Evolutionary conservation across 2,888 invertebrate genomes (phyloP).

Genomic region (Achlya flavicornis): DNA sequence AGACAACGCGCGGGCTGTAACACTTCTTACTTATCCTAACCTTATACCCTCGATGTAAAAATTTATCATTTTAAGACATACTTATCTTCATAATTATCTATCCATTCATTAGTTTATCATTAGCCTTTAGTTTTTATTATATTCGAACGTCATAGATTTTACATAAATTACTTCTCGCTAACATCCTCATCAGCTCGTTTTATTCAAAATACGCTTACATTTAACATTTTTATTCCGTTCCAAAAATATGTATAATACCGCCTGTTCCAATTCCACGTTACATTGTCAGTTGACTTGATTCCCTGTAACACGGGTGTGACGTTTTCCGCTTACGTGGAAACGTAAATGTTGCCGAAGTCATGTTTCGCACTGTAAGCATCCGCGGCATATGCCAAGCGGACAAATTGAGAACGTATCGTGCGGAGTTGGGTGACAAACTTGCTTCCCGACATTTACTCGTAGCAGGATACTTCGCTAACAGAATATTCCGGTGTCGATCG

Average conservation of each 20-base stretch:
- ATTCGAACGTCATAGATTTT: too few species aligned
- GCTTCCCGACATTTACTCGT: conserved; percentile 4
- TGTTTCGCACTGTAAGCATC: conserved; percentile 46
- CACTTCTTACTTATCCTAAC: not conserved
- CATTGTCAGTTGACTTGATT: conserved; percentile 63
- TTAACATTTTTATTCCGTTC: not conserved
- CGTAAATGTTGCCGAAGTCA: conserved; percentile 63
- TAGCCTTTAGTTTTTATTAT: too few species aligned
- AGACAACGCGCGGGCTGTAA: conserved; percentile 8
- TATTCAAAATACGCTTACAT: not conserved
- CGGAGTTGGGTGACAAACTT: conserved; percentile 45
- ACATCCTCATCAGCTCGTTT: not conserved
- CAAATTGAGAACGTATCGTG: conserved; percentile 8
- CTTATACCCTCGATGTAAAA: not conserved
- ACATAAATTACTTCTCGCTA: too few species aligned
- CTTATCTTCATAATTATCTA: not conserved
- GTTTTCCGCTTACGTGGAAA: conserved; percentile 53
- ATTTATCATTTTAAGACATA: not conserved
- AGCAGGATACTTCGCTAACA: conserved; percentile 2
- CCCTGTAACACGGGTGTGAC: conserved; percentile 57
- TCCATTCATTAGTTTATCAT: not conserved
- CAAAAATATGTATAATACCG: conserved; percentile 4
- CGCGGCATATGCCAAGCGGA: conserved; percentile 51
- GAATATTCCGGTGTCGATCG: not conserved
- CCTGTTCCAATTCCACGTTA: conserved; percentile 45